Evolutionary conservation across 2,797 vertebrate genomes (phyloP), one percentile per base, ranked within the genome.

Genomic region (Cyclura pinguis): DNA sequence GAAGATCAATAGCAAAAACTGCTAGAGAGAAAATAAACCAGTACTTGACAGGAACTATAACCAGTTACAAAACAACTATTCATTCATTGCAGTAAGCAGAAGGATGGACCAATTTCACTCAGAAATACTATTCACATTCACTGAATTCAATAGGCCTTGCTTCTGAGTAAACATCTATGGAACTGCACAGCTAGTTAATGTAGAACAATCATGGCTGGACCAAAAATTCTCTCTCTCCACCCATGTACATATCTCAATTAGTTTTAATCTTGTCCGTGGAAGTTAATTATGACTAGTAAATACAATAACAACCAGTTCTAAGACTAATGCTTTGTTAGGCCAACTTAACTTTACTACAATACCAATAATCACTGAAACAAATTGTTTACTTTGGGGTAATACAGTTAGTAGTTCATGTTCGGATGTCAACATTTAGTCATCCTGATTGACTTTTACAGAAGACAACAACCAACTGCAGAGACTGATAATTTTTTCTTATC

Each of bases 51-150:
- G 96, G 72, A 93, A 94, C 93, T 95, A 90, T 8, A 90, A 93
- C 88, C 20, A 67, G 89, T 94, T 94, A 96, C 92, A 94, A 94
- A 95, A 92, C 91, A 95, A 94, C 90, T 94, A 85, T 84, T 94
- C 57, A 86, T 90, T 84, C 42, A 84, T 50, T 14, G 89, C 89
- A 89, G n/a, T 93, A 95, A 96, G 95, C 95, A 96, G 95, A 96
- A 13, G 6, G 35, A 55, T 84, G 32, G 24, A 5, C 29, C 67
- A 32, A 69, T 12, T 69, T 69, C 67, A 32, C 29, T 9, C 27
- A 32, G 24, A 69, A 69, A 69, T 29, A 32, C 29, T 69, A 69
- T 69, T 69, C 29, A 69, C 2, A 10, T 32, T 20, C 24, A 59
- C 9, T 62, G 72, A 77, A 59, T 6, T 76, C 50, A 42, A 42